Percentiles rank a stretch among this genome's conserved stretches.
Evolutionary conservation across 2,113 vertebrate genomes (phyloP).

Genomic region (Channa maculata): DNA sequence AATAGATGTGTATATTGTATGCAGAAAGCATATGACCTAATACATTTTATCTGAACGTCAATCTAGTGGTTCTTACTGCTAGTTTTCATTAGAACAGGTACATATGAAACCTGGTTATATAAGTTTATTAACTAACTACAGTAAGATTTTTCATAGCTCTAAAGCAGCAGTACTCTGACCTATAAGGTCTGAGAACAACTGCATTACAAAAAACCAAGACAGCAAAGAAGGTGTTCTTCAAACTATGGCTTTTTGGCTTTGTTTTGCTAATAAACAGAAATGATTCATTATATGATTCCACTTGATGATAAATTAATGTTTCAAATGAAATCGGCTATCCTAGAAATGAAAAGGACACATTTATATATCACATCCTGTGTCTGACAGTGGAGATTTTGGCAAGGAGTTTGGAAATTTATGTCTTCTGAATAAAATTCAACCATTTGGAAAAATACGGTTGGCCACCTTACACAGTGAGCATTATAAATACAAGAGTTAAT

Average conservation of each 20-base stretch:
- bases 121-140: too few species aligned
- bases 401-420: slow-evolving; percentile 80
- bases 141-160: too few species aligned
- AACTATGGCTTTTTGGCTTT: background rate
- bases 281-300: slow-evolving; percentile 23
- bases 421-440: slow-evolving; percentile 82
- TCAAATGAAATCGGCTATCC: slow-evolving; percentile 59
- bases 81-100: too few species aligned
- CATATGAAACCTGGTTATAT: too few species aligned
- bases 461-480: slow-evolving; percentile 79
- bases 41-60: too few species aligned
- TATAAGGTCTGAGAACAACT: background rate
- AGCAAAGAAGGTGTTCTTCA: background rate
- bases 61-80: too few species aligned
- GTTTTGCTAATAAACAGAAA: background rate
- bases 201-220: background rate
- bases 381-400: slow-evolving; percentile 65
- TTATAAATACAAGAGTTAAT: slow-evolving; percentile 85
- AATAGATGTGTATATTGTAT: background rate
- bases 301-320: slow-evolving; percentile 52
- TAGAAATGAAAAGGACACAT: slow-evolving; percentile 68
- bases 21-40: too few species aligned
- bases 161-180: background rate
- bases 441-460: slow-evolving; percentile 75
- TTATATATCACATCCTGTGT: slow-evolving; percentile 58